Percentiles rank a stretch among this genome's conserved stretches.
Evolutionary conservation across 53 echinoderm and acorn worm genomes (phyloP).

Genomic region (Astropecten irregularis): DNA sequence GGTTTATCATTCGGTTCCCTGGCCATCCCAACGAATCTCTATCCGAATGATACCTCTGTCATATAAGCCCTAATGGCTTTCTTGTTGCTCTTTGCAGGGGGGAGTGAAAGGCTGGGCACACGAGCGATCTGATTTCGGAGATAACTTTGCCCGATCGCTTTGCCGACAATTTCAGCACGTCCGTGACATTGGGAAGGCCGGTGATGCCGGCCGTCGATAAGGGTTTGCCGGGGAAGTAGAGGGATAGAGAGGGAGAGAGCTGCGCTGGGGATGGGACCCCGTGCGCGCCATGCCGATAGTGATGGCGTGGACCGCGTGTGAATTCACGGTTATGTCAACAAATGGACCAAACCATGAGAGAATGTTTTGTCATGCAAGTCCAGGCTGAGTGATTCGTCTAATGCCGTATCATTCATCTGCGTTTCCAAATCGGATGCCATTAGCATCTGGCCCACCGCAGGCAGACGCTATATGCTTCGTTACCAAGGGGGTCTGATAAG

Average conservation of each 20-base stretch:
- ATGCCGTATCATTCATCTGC: constrained; percentile 35
- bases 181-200: constrained; percentile 36
- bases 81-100: constrained; percentile 30
- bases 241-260: too few species aligned
- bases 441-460: constrained; percentile 12
- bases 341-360: constrained; percentile 32
- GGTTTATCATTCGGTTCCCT: constrained; percentile 3
- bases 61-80: constrained; percentile 27
- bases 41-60: constrained; percentile 13
- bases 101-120: background rate
- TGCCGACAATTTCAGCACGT: constrained; percentile 8
- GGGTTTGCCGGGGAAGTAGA: background rate
- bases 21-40: background rate
- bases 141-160: constrained; percentile 7
- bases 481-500: too few species aligned
- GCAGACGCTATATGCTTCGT: too few species aligned
- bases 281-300: too few species aligned
- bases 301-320: too few species aligned
- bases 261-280: too few species aligned
- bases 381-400: constrained; percentile 26
- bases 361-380: constrained; percentile 8
- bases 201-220: constrained; percentile 18
- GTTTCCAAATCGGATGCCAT: constrained; percentile 5
- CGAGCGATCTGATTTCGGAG: constrained; percentile 20
- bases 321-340: constrained; percentile 49